Evolutionary conservation across 2,113 vertebrate species (phyloP), one percentile per base, ranked within the genome.

Genomic region (Galeopterus variegatus): DNA sequence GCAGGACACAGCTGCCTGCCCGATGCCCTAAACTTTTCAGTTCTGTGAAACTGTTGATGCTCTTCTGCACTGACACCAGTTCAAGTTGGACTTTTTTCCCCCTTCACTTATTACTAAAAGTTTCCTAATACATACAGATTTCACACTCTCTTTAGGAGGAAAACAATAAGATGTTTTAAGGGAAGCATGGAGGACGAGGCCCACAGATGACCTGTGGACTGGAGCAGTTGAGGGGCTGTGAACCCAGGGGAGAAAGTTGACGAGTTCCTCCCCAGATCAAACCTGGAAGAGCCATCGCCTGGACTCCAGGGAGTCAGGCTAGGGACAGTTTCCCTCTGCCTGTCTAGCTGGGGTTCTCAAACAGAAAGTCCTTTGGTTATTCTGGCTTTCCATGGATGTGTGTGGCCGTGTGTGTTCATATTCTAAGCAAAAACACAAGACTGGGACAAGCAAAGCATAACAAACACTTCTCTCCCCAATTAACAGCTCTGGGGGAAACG

Each of bases 231-330:
- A 13, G 13, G 45, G 0, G 17, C 11, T 14, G 15, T 0, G 0
- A 26, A 12, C 36, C 54, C 65, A 0, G 60, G 13, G 24, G 50
- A 84, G 48, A 31, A 33, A 1, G n/a, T 17, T 36, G 23, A 3
- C 2, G 3, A 28, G 13, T 26, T 45, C 5, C 64, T 67, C 65
- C 83, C 26, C 13, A 36, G 52, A 54, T 6, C 33, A 50, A 13
- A 24, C 8, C 18, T 4, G 4, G 48, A 88, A 85, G 9, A 6
- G 18, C 23, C 23, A 36, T 67, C 23, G 13, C 1, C 0, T 0
- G 9, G 58, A 3, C 6, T 15, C 56, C 2, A 4, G 21, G 18
- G 11, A n/a, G n/a, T 69, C 28, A 19, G 12, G 0, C 56, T 23
- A 56, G 4, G 69, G 5, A 13, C 0, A 1, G 3, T 45, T 15